Evolutionary conservation across 2,113 vertebrate species (phyloP), one percentile per base, ranked within the genome.

Genomic region (Cyanoderma ruficeps): DNA sequence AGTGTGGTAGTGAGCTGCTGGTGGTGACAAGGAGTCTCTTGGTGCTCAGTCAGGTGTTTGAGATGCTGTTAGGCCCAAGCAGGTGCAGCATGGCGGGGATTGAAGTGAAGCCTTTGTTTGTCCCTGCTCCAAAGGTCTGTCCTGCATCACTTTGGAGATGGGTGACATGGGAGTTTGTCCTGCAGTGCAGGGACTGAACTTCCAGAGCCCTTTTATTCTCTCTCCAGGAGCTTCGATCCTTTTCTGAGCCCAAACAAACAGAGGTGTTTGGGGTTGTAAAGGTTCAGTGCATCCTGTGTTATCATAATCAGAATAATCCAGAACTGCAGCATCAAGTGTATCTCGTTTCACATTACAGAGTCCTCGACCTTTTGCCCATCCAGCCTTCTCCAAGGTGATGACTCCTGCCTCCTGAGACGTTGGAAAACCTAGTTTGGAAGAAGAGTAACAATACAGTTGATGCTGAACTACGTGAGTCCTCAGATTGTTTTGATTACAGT

Each of bases 351-450:
- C 50, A 33, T 96, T 96, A 16, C 96, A 97, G 96, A 95, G 92
- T 83, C 96, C 90, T 95, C 76, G 83, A 93, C 90, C 88, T 92
- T 94, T 83, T 91, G 64, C 71, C 93, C 96, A 89, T 92, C 94
- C 96, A 82, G 94, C 90, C 93, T 95, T 96, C 92, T 91, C 90
- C 96, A 78, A 49, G 94, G 92, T 94, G 96, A 95, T 86, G 86
- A 77, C 92, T 97, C 80, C 94, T 93, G 94, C 91, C 92, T 93
- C 83, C 96, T 97, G 94, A 97, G 96, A 95, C 94, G 74, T 69
- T 96, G 96, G 96, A 95, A 97, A 93, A 97, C 96, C 96, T 97
- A 97, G 96, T 97, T 96, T 90, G 96, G 94, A 96, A 89, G 93
- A 90, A 94, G 96, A 96, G 33, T 82, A 83, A 90, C 60, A 65